Percentiles rank a stretch among this genome's conserved stretches.
These are phyloP conservation scores for Leptopilina myrica DNA, from an alignment of 2,888 invertebrate genomes.

Conservation along the genomic window DNA sequence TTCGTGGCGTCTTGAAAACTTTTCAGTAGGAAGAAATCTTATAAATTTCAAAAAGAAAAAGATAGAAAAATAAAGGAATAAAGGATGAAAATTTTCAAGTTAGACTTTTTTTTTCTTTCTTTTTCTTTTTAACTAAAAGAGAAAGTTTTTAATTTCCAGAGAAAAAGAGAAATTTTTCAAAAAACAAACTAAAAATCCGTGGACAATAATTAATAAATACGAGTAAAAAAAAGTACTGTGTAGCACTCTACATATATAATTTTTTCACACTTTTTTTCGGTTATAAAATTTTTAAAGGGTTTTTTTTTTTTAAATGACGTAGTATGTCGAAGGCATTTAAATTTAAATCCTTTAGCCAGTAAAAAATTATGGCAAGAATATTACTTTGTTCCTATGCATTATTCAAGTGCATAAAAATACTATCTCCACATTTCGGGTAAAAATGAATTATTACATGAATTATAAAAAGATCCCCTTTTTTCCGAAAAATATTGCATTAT, in stretches of 20 bases:
- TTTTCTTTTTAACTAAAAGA: not conserved
- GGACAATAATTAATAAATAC: too few species aligned
- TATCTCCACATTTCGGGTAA: not conserved
- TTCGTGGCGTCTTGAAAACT: constrained; percentile 6
- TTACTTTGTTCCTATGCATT: constrained; percentile 28
- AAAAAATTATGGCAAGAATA: constrained; percentile 26
- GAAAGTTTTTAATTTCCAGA: not conserved
- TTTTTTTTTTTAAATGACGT: constrained; percentile 4
- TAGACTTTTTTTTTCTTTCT: not conserved
- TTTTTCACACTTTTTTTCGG: not conserved
- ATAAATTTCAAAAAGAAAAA: not conserved
- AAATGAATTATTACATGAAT: not conserved
- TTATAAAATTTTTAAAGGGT: not conserved
- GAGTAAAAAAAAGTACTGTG: too few species aligned
- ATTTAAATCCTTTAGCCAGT: constrained; percentile 8
- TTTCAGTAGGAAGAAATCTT: not conserved
- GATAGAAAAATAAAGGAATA: not conserved
- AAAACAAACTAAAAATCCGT: too few species aligned
- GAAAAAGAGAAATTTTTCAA: not conserved
- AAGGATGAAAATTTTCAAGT: not conserved
- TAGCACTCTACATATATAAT: not conserved
- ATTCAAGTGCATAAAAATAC: constrained; percentile 18
- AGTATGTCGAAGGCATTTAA: constrained; percentile 6
- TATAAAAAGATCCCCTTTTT: too few species aligned
- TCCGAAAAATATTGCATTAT: too few species aligned